phyloP scores from a whole-genome alignment of 1,140 invertebrate species.

The Leptonema lineaticorne region DNA sequence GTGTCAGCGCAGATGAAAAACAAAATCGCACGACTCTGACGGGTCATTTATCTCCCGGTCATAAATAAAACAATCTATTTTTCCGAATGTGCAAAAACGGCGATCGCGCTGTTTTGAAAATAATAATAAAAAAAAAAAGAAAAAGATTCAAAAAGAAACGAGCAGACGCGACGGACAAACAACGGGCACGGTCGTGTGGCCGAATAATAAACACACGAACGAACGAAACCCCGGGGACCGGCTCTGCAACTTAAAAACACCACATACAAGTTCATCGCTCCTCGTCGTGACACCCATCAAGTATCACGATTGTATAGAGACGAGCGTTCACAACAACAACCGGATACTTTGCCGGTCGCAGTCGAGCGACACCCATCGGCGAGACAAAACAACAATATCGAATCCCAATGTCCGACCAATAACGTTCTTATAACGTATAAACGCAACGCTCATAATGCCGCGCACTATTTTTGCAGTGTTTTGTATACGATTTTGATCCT shows the following conservation, averaged over 20 bases:
- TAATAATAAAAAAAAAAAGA: too few species aligned
- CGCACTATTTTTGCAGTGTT: background rate
- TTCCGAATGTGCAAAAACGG: too few species aligned
- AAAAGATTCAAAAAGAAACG: too few species aligned
- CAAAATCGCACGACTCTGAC: too few species aligned
- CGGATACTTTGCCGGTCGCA: slow-evolving; percentile 1
- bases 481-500: background rate
- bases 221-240: background rate
- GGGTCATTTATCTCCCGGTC: too few species aligned
- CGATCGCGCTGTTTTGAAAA: too few species aligned
- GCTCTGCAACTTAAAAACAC: slow-evolving; percentile 7
- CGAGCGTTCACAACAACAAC: slow-evolving; percentile 9
- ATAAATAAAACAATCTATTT: too few species aligned
- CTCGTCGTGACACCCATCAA: background rate
- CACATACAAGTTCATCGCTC: slow-evolving; percentile 6
- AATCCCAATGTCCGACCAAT: background rate
- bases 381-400: slow-evolving; percentile 21
- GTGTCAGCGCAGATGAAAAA: too few species aligned
- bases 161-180: too few species aligned
- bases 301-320: background rate
- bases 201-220: background rate
- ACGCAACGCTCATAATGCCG: background rate
- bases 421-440: background rate
- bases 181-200: too few species aligned
- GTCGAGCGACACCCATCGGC: slow-evolving; percentile 1